Evolutionary conservation across 2,888 invertebrate genomes (phyloP), one percentile per base, ranked within the genome.

Genomic region (Drosophila fulvimacula): DNA sequence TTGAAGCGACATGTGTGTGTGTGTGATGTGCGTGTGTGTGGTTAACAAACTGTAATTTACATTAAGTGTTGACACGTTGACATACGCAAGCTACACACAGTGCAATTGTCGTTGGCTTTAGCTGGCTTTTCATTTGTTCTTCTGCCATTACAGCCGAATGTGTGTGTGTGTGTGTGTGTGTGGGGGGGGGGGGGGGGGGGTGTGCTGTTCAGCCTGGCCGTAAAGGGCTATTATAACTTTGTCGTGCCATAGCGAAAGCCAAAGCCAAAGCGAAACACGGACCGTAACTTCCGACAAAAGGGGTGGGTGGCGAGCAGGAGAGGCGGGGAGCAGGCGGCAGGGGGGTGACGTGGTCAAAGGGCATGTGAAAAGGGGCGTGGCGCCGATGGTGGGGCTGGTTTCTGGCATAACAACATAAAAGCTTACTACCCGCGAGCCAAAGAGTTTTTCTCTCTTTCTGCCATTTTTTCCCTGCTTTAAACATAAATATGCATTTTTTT

Each of bases 211-310:
- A 34, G 72, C 39, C 66, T 59, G 66, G 73, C 61, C 69, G 79
- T 79, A 82, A 82, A 87, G 87, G 76, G 60, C 84, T 84, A 82
- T 87, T 82, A 82, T 82, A 82, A 84, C 82, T 82, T 87, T 81
- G 81, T 83, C 81, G 83, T 83, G 62, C 53, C 55, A 57, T 38
- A 36, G 51, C 63, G 62, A 69, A 60, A 53, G 44, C 32, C 42
- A 39, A 59, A 48, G 46, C 36, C 38, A 68, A 49, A 58, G 58
- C 68, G 75, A 73, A 69, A 51, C 75, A 73, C 69, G 73, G 56
- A 68, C 56, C 63, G 64, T 64, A 36, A 24, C 51, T 41, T 36
- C 48, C 9, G 34, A 60, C 57, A 62, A 53, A 64, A 36, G 19
- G n/a, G 24, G n/a, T 7, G 42, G 10, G 3, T 7, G 13, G 38